Evolutionary conservation across 2,888 invertebrate genomes (phyloP), one percentile per base, ranked within the genome.

Genomic region (Augiades crinisus): DNA sequence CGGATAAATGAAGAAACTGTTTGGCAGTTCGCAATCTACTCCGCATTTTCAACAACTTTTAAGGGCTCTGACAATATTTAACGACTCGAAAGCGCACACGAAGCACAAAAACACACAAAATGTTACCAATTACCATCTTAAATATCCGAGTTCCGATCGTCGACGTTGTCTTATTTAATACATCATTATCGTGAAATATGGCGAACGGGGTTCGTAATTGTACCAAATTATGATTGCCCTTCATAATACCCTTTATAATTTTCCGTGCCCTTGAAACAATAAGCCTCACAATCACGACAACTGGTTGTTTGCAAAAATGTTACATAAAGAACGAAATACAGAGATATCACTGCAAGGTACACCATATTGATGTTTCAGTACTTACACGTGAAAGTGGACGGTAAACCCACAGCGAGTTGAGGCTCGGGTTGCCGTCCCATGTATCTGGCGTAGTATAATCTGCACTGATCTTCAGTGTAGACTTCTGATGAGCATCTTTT

Each of bases 401-500:
- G 41, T 68, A 63, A 1, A 64, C 47, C 73, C 73, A 72, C 17
- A 69, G 37, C 0, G 70, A 62, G 41, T 71, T 69, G 7, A 64
- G 45, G 6, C 57, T 57, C 2, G 62, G 63, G 54, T 59, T 67
- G 5, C 33, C 37, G 6, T 63, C 62, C 58, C 58, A 61, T 2
- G 60, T 36, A 24, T 63, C 56, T 21, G 56, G 30, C 5, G 58
- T 57, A 3, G 60, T 21, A 16, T 57, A 55, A 30, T 60, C 59
- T 17, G 34, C 24, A 27, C 53, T 59, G 4, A 55, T 17, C 2
- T 60, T 13, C 12, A 58, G 49, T 44, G 66, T 70, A 3, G 56
- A 49, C 5, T 58, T 65, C 14, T 53, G 47, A 16, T 21, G 7
- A n/a, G 41, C 38, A 10, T 65, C 61, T 14, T 66, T 66, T 21